phyloP scores from a whole-genome alignment of 30 jellyfish, hydroid and myxozoan species.

The Mastigias papua region DNA sequence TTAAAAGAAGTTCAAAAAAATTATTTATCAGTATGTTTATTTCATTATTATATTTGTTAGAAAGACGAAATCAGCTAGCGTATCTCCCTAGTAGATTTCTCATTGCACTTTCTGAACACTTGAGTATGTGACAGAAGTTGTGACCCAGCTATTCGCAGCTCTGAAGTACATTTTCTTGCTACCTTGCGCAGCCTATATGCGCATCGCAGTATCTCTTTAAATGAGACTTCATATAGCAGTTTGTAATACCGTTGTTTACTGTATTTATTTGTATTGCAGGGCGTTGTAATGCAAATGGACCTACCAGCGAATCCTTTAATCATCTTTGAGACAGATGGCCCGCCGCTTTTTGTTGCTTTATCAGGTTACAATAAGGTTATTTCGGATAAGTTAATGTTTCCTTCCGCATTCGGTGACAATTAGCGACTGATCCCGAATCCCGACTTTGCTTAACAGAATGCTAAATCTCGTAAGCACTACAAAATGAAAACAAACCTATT shows the following conservation, averaged over 20 bases:
- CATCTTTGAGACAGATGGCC: conserved; percentile 40
- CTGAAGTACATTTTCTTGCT: neutral
- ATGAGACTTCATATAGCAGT: no score
- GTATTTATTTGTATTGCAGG: neutral
- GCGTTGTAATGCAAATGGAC: neutral
- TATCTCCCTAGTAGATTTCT: no score
- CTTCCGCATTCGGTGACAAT: conserved; percentile 79
- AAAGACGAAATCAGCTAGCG: no score
- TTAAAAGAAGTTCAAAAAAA: no score
- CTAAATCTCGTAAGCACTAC: conserved; percentile 43
- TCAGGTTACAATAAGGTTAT: conserved; percentile 64
- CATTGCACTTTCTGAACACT: no score
- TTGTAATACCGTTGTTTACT: neutral
- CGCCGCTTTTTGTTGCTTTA: conserved; percentile 39
- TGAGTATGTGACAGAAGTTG: no score
- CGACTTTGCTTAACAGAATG: conserved; percentile 31
- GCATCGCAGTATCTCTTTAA: no score
- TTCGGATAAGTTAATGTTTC: conserved; percentile 64
- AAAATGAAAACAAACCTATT: conserved; percentile 51
- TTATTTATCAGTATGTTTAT: no score
- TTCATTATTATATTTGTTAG: no score
- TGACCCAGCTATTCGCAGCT: no score
- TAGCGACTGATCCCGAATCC: conserved; percentile 66
- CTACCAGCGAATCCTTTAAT: conserved; percentile 34
- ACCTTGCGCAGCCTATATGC: neutral